Base-by-base conservation (phyloP, 2,888 invertebrate genomes). In the Mesopsocus fuscifrons region DNA sequence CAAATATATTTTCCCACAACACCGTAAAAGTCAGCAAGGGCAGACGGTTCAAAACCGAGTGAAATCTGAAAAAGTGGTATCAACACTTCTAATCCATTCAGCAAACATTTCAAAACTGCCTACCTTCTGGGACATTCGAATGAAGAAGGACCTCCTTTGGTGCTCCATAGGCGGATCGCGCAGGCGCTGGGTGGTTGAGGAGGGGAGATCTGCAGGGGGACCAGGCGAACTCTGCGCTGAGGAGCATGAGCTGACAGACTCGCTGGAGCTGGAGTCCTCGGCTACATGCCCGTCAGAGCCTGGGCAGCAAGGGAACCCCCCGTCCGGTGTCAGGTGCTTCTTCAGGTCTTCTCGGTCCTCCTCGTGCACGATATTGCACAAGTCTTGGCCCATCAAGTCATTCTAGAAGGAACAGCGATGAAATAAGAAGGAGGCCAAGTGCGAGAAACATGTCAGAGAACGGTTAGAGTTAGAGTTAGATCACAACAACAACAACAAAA, bases 291-390 rank as follows among this genome's bases (percentile, higher is more conserved):
- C 48, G 63, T 59, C 56, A 64, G 58, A n/a, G 65, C 72, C 48
- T 68, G 49, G 11, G 51, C 48, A 21, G 57, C 57, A n/a, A 44
- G 42, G 43, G 16, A 44, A 41, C 21, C 51, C 52, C n/a, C 66
- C 46, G 34, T 64, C 63, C 1, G 62, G 59, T 18, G 53, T 60
- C 23, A 85, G 62, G 51, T 77, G 75, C 41, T 71, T 68, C 41
- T 69, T 68, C 42, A 91, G 63, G 52, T 73, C 71, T 35, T 75
- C 75, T 52, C 80, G 80, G 60, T 94, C 78, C 55, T 77, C 72
- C n/a, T 73, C 67, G 60, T 83, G 80, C 33, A 84, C 72, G 60
- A 85, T 81, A 54, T 79, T 75, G 64, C 77, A 78, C 59, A 92
- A 59, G 52, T 76, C 82, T 61, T 79, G 77, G 13, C 81, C 82